phyloP scores from a whole-genome alignment of 2,888 invertebrate genomes.

The Andrena camellia region DNA sequence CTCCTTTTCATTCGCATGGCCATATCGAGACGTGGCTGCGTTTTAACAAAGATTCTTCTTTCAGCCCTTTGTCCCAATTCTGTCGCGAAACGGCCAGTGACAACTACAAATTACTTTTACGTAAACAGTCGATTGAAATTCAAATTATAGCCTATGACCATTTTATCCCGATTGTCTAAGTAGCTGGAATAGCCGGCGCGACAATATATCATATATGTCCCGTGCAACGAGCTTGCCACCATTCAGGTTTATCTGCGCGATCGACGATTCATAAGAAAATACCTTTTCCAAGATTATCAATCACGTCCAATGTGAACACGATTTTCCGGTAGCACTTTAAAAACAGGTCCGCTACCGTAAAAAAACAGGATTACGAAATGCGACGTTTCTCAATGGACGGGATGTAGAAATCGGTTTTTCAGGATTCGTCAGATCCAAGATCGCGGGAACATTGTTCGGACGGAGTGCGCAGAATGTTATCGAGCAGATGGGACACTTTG shows the following conservation, averaged over 20 bases:
- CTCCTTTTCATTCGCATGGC: conserved; percentile 10
- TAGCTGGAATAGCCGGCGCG: neutral
- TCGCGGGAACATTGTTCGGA: neutral
- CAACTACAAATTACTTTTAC: conserved; percentile 64
- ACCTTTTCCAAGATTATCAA: neutral
- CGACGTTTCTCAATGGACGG: neutral
- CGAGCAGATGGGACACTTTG: no score
- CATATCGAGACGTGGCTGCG: neutral
- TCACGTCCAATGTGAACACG: neutral
- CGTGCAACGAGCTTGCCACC: conserved; percentile 8
- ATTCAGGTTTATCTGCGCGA: conserved; percentile 15
- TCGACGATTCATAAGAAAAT: neutral
- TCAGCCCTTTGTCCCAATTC: conserved; percentile 47
- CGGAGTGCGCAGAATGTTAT: neutral
- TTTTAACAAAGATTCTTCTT: conserved; percentile 13
- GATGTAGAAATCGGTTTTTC: neutral
- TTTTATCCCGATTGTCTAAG: conserved; percentile 34
- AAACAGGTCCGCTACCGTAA: conserved; percentile 1
- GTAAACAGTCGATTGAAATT: conserved; percentile 57
- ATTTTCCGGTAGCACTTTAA: conserved; percentile 5
- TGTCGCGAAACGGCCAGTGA: conserved; percentile 28
- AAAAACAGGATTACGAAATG: neutral
- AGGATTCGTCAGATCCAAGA: neutral
- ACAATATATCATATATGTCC: conserved; percentile 29
- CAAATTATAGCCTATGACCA: conserved; percentile 37